Conservation (phyloP, 2,888 invertebrate species). For the Linnaemya tessellans region DNA sequence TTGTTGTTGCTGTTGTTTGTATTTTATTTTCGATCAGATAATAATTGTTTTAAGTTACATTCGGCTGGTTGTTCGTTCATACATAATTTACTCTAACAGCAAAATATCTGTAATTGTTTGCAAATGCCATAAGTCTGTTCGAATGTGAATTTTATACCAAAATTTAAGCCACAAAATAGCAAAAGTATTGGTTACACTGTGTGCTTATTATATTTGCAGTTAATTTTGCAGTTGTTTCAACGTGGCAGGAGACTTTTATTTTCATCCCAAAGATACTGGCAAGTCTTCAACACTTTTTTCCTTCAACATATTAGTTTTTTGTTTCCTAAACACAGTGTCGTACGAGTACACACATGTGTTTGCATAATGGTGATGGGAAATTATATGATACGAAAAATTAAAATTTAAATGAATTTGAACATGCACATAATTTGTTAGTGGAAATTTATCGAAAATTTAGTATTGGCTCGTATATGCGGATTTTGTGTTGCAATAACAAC, state of each 20-base stretch:
- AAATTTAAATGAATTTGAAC: conserved; percentile 34
- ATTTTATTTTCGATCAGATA: conserved; percentile 73
- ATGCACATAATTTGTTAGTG: conserved; percentile 66
- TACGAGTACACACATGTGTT: conserved; percentile 38
- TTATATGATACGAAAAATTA: conserved; percentile 41
- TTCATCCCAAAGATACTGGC: conserved; percentile 26
- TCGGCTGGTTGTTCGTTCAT: conserved; percentile 59
- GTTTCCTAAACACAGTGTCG: no score
- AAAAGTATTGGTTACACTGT: conserved; percentile 65
- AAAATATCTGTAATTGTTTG: conserved; percentile 65
- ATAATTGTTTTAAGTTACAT: conserved; percentile 76
- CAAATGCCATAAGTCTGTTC: conserved; percentile 59
- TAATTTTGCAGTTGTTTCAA: neutral
- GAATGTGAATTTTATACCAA: conserved; percentile 20
- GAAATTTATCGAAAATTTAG: conserved; percentile 43
- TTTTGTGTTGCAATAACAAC: neutral
- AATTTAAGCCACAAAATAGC: neutral
- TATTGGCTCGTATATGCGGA: neutral
- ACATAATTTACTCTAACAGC: conserved; percentile 63
- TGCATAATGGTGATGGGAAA: conserved; percentile 68
- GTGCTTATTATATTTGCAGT: conserved; percentile 21
- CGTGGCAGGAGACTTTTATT: conserved; percentile 43
- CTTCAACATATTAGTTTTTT: conserved; percentile 11
- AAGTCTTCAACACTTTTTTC: conserved; percentile 59
- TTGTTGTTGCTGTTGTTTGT: neutral